Evolutionary conservation across 2,113 vertebrate genomes (phyloP), one percentile per base, ranked within the genome.

Genomic region (Boleophthalmus pectinirostris): DNA sequence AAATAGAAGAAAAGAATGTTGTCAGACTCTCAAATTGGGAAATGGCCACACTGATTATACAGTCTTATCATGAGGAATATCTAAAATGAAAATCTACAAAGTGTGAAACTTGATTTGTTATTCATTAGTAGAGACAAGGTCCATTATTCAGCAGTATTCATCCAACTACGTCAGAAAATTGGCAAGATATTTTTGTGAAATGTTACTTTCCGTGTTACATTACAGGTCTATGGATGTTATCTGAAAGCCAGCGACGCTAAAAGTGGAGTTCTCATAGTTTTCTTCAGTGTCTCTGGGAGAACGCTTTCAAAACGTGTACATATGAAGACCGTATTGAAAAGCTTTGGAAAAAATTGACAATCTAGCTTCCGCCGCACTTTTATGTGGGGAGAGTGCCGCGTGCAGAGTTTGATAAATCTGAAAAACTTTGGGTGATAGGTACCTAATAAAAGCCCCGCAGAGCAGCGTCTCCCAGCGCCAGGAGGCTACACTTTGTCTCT

Each of bases 401-500:
- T n/a, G 23, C 58, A 11, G 56, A 73, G 78, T 83, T 72, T 86
- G 83, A 87, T 79, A 49, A 88, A 91, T 87, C 78, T 66, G 72
- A 75, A 80, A 85, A 77, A 78, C 78, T 87, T 86, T 85, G 82
- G 72, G 67, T 38, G 71, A 77, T 72, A 77, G 77, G 60, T 72
- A 84, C 73, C 79, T 82, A 79, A 83, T 87, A 83, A 88, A 85
- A 88, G 78, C 73, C 71, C 85, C 61, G 65, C 73, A 70, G 81
- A 77, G 81, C 54, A 74, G 78, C 58, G 70, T 77, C 80, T 80
- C 68, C 79, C 78, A 76, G 74, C 75, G 79, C 23, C 67, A 74
- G 78, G 77, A 85, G 74, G 69, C 73, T 68, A 71, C 80, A 85
- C 77, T 89, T 79, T 78, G 83, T 91, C 86, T 83, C 75, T 84